Evolutionary conservation across 2,888 invertebrate species (phyloP), one percentile per base, ranked within the genome.

Genomic region (Terebella lapidaria): DNA sequence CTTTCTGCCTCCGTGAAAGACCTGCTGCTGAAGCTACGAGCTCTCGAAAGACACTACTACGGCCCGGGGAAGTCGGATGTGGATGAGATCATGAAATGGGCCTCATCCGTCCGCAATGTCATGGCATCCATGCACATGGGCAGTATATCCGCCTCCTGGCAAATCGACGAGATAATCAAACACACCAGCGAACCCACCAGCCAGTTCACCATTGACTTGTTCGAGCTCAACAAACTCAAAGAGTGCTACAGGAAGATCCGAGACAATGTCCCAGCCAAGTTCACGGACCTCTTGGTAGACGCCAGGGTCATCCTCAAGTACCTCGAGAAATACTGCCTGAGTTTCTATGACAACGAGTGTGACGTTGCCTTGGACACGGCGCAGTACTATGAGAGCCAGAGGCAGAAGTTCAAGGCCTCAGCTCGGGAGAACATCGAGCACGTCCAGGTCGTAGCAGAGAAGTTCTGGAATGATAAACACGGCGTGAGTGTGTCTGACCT

Each of bases 321-420:
- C 3, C 52, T 73, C 28, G 70, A 69, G 52, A 75, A 72, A 60
- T 76, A 76, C 58, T 76, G 74, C 60, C 67, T 74, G 10, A 76
- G 74, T 63, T 76, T 76, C 54, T 74, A 75, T 62, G 69, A 72
- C 29, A 63, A 67, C 0, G 27, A 28, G 15, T 20, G 29, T 25
- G 57, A 52, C 51, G 29, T 28, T 1, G 4, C 28, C 29, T 24
- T 52, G 74, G 73, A 56, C 0, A 76, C 76, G 2, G 71, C 74
- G 3, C 59, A 67, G 3, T 70, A 75, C 52, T 76, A 74, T 60
- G 71, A 74, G 62, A 66, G 69, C 26, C 71, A 73, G 55, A 68
- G 72, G 45, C 57, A 63, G 15, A 61, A 63, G 1, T 74, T 70
- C 70, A 63, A 59, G 26, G 58, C 59, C 3, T 65, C 60, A 1